Conservation (phyloP, 2,888 invertebrate species). For the Melikaiella ostensackeni region DNA sequence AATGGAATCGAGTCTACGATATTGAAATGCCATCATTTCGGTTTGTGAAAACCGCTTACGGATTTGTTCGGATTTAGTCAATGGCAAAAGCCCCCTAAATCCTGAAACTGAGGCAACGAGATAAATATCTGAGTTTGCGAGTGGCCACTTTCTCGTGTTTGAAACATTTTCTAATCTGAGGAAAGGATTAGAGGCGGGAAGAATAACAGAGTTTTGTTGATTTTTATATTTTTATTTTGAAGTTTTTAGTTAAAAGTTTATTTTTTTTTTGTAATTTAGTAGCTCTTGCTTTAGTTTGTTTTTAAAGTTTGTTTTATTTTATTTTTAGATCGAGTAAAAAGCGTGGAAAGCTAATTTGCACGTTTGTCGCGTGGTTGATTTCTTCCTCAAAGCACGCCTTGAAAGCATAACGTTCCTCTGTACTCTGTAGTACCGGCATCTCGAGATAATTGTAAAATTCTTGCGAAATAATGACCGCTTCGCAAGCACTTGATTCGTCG, state of each 20-base stretch:
- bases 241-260: neutral
- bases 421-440: neutral
- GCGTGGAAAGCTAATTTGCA: neutral
- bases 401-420: constrained; percentile 7
- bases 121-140: neutral
- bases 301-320: constrained; percentile 26
- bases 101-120: constrained; percentile 12
- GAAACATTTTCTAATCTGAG: neutral
- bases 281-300: neutral
- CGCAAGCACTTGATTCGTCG: constrained; percentile 17
- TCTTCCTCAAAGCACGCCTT: neutral
- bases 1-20: constrained; percentile 16
- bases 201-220: constrained; percentile 15
- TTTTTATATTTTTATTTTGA: neutral
- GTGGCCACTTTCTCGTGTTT: constrained; percentile 9
- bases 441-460: constrained; percentile 36
- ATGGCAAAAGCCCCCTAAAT: neutral
- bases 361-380: neutral
- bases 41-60: constrained; percentile 17
- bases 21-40: constrained; percentile 18
- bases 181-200: constrained; percentile 18
- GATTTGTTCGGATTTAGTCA: constrained; percentile 16
- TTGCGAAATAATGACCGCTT: constrained; percentile 27
- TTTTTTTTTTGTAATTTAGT: too few relatives aligned
- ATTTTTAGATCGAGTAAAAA: constrained; percentile 36